A percentile compares a stretch with the other conserved stretches of the same genome.
Conservation (phyloP, 2,797 vertebrate genomes). For the Ciconia nigra region DNA sequence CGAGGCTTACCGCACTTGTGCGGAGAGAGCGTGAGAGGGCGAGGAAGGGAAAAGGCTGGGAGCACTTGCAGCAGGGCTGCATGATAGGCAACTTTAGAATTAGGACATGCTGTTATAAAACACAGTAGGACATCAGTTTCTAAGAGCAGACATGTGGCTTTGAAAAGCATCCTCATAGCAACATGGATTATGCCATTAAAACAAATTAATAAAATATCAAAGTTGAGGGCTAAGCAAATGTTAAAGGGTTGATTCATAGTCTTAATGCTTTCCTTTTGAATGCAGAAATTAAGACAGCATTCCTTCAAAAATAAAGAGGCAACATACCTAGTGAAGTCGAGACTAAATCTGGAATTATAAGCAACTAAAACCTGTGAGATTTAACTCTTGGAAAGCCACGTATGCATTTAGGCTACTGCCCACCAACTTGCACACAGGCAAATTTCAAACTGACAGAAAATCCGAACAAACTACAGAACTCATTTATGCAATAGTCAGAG, state of each 20-base stretch:
- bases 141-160: neutral
- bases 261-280: neutral
- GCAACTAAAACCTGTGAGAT: neutral
- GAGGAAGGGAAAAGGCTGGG: neutral
- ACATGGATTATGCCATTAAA: neutral
- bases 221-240: neutral
- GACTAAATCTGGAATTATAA: neutral
- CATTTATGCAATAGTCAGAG: neutral
- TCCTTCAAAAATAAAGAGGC: neutral
- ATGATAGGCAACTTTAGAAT: neutral
- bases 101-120: neutral
- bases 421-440: neutral
- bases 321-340: rapidly evolving
- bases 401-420: neutral
- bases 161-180: conserved; percentile 32
- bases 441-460: neutral
- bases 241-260: neutral
- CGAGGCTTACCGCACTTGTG: neutral
- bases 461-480: neutral
- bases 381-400: neutral
- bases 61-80: neutral
- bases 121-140: neutral
- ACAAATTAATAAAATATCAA: conserved; percentile 37
- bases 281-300: neutral
- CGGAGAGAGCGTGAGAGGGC: neutral